Conservation (phyloP, 2,888 invertebrate species). For the Pomacea canaliculata region DNA sequence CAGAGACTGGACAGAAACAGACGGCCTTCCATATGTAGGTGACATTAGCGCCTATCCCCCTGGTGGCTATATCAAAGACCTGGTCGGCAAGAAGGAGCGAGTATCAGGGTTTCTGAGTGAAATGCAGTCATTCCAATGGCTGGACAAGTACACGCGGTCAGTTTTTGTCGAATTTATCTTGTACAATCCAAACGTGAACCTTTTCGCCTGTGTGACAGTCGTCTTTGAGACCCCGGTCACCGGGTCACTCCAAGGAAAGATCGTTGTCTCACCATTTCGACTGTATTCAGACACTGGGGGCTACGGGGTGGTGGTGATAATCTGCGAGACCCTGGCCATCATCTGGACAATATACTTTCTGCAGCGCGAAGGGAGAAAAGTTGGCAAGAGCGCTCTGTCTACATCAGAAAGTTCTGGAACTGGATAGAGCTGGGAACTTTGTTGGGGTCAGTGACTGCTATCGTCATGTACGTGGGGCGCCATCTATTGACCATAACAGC, state of each 20-base stretch:
- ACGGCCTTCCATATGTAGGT: slow-evolving; percentile 52
- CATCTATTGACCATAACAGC: slow-evolving; percentile 50
- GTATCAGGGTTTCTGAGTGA: slow-evolving; percentile 32
- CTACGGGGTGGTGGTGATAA: slow-evolving; percentile 44
- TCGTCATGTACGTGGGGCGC: slow-evolving; percentile 48
- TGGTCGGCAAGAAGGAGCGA: slow-evolving; percentile 41
- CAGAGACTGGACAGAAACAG: slow-evolving; percentile 39
- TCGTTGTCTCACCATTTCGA: slow-evolving; percentile 42
- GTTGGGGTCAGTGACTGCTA: slow-evolving; percentile 39
- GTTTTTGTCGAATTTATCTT: slow-evolving; percentile 53
- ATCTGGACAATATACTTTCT: slow-evolving; percentile 45
- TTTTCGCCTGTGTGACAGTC: slow-evolving; percentile 46
- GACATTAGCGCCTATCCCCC: slow-evolving; percentile 47
- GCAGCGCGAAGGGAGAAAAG: slow-evolving; percentile 39
- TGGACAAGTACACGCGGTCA: slow-evolving; percentile 47
- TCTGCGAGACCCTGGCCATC: slow-evolving; percentile 44
- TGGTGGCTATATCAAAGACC: slow-evolving; percentile 36
- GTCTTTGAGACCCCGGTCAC: slow-evolving; percentile 49
- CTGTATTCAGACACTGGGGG: slow-evolving; percentile 51
- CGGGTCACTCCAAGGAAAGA: slow-evolving; percentile 41
- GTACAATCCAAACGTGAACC: slow-evolving; percentile 54
- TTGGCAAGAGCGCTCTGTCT: slow-evolving; percentile 37
- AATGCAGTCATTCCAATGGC: slow-evolving; percentile 40
- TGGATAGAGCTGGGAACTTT: slow-evolving; percentile 45
- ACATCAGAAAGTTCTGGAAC: slow-evolving; percentile 53